phyloP scores from a whole-genome alignment of 2,888 invertebrate genomes.

The Pseudococcus jackbeardsleyi region DNA sequence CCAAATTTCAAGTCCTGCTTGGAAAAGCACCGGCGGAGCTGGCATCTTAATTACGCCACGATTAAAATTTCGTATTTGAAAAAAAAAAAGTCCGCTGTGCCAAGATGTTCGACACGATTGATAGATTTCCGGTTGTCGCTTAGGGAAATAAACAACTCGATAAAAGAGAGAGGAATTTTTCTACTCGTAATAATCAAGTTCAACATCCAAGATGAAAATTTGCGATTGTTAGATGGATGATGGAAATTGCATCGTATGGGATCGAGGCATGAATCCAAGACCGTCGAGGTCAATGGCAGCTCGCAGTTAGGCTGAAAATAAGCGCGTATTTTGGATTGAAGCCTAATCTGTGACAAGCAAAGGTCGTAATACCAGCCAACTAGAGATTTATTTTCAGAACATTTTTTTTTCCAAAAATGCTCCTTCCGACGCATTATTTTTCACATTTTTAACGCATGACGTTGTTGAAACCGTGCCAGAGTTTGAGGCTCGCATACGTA shows the following conservation, averaged over 20 bases:
- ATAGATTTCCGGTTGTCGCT: background rate
- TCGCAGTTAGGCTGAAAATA: slow-evolving; percentile 46
- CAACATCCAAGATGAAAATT: background rate
- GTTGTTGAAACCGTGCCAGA: slow-evolving; percentile 46
- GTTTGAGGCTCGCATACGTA: background rate
- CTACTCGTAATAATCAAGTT: background rate
- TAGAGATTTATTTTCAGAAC: slow-evolving; percentile 53
- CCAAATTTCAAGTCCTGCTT: background rate
- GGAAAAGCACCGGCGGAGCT: background rate
- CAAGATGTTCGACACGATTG: background rate
- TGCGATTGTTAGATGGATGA: background rate
- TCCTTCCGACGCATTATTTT: slow-evolving; percentile 49
- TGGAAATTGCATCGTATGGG: slow-evolving; percentile 8
- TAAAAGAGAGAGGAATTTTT: slow-evolving; percentile 7
- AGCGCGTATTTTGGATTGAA: slow-evolving; percentile 45
- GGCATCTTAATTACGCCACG: background rate
- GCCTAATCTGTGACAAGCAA: slow-evolving; percentile 52
- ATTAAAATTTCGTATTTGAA: slow-evolving; percentile 10
- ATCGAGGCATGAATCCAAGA: slow-evolving; percentile 18
- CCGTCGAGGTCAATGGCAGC: slow-evolving; percentile 60
- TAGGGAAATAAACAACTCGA: background rate
- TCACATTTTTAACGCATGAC: slow-evolving; percentile 49
- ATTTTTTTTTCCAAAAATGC: slow-evolving; percentile 16
- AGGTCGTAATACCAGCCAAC: slow-evolving; percentile 56
- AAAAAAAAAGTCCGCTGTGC: background rate